Evolutionary conservation across 1,140 invertebrate species (phyloP).

Genomic region (Drosophila azteca): DNA sequence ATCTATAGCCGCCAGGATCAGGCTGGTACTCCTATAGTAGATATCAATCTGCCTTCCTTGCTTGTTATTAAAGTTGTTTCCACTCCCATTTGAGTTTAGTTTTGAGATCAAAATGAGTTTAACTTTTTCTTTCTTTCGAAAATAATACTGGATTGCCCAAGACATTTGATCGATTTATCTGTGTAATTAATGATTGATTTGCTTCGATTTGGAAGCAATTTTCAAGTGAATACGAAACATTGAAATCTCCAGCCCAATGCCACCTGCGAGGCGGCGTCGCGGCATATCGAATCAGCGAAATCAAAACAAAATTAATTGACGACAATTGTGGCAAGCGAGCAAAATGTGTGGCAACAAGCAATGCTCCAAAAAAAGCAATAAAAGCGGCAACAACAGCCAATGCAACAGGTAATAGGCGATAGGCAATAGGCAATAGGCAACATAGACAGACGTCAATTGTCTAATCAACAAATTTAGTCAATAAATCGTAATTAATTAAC

Average conservation of each 20-base stretch:
- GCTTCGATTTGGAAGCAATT: constrained; percentile 53
- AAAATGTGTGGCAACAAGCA: constrained; percentile 71
- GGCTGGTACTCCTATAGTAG: too few species aligned
- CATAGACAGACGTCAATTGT: constrained; percentile 78
- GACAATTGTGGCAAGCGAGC: constrained; percentile 72
- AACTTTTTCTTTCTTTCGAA: constrained; percentile 32
- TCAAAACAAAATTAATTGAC: constrained; percentile 80
- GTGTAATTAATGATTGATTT: constrained; percentile 57
- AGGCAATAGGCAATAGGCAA: constrained; percentile 14
- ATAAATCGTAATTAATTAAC: constrained; percentile 83
- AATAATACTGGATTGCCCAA: constrained; percentile 12
- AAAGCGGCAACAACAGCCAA: constrained; percentile 37
- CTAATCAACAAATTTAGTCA: constrained; percentile 82
- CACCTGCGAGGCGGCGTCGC: constrained; percentile 70
- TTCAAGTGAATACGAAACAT: constrained; percentile 27
- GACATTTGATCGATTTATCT: constrained; percentile 43
- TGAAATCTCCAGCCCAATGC: constrained; percentile 57
- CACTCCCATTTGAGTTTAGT: too few species aligned
- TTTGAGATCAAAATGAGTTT: constrained; percentile 11
- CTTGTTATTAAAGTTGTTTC: too few species aligned
- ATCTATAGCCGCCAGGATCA: too few species aligned
- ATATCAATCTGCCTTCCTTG: too few species aligned
- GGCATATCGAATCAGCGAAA: constrained; percentile 73
- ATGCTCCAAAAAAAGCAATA: constrained; percentile 36
- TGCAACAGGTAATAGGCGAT: constrained; percentile 24